Evolutionary conservation across 1,140 invertebrate genomes (phyloP).

Genomic region (Cataglyphis hispanica): DNA sequence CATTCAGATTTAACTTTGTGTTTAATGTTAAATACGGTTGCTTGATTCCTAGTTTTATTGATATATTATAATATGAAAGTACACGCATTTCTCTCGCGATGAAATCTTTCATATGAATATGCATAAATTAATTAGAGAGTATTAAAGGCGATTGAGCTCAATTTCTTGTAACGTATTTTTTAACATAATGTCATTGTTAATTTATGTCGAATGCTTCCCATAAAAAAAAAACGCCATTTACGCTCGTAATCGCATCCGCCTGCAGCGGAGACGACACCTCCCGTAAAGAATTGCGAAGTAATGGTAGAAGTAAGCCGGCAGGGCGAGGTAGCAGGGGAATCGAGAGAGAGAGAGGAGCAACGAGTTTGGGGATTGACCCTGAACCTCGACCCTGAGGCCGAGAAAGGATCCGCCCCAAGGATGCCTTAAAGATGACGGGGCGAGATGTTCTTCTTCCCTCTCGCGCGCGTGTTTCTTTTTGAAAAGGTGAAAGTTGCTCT

Average conservation of each 20-base stretch:
- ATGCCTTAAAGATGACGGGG: constrained; percentile 82
- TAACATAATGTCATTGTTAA: not conserved
- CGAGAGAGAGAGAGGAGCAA: constrained; percentile 43
- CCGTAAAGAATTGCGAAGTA: constrained; percentile 44
- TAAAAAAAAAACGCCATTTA: not conserved
- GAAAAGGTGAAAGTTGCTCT: constrained; percentile 57
- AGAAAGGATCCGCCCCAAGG: constrained; percentile 72
- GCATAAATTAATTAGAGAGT: too few relatives aligned
- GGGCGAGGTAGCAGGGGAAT: constrained; percentile 54
- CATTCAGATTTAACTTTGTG: not conserved
- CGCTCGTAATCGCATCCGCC: constrained; percentile 25
- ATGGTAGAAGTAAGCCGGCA: constrained; percentile 60
- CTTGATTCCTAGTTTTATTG: not conserved
- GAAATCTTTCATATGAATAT: not conserved
- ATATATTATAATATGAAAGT: not conserved
- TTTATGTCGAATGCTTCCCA: too few relatives aligned
- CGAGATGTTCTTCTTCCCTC: constrained; percentile 64
- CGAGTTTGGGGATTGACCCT: constrained; percentile 79
- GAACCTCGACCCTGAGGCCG: constrained; percentile 75
- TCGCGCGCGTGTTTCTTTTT: constrained; percentile 58
- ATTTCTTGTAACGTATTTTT: not conserved
- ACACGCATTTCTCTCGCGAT: too few relatives aligned
- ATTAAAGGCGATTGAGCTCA: not conserved
- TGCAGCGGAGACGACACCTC: constrained; percentile 35
- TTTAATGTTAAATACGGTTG: not conserved